Percentiles rank a stretch among this genome's conserved stretches.
Conservation (phyloP, 2,888 invertebrate genomes). For the Serrognathus titanus region DNA sequence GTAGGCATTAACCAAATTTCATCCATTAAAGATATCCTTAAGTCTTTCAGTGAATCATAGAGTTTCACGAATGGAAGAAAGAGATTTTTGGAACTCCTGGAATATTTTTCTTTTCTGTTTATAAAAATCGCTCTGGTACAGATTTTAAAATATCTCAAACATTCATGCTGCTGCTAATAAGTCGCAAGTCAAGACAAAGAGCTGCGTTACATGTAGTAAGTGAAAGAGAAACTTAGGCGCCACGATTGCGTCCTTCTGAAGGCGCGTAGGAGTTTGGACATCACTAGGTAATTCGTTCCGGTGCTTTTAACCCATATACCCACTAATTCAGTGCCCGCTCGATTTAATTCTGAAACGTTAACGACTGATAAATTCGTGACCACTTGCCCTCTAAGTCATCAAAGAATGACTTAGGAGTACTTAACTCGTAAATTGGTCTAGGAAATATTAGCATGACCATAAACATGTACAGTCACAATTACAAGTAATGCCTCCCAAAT, state of each 20-base stretch:
- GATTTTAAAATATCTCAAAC: neutral
- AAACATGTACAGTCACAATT: too few species aligned
- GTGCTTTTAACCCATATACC: slow-evolving; percentile 1
- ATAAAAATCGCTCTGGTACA: neutral
- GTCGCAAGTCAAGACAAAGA: neutral
- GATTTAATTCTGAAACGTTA: neutral
- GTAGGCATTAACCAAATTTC: too few species aligned
- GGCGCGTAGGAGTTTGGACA: slow-evolving; percentile 5
- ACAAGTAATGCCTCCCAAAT: too few species aligned
- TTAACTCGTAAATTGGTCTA: neutral
- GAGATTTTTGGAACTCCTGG: too few species aligned
- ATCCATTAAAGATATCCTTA: too few species aligned
- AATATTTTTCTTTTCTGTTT: neutral
- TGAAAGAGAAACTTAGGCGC: too few species aligned
- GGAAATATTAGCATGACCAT: too few species aligned
- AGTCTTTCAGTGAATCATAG: too few species aligned
- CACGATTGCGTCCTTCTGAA: neutral
- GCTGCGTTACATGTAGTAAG: neutral
- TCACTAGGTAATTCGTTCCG: slow-evolving; percentile 7
- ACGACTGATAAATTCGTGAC: neutral
- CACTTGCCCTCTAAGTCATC: neutral
- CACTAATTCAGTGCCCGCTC: neutral
- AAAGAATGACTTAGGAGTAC: neutral
- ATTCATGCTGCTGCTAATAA: neutral
- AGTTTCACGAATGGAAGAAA: too few species aligned